phyloP scores from a whole-genome alignment of 2,888 invertebrate genomes.

The Danaus chrysippus region DNA sequence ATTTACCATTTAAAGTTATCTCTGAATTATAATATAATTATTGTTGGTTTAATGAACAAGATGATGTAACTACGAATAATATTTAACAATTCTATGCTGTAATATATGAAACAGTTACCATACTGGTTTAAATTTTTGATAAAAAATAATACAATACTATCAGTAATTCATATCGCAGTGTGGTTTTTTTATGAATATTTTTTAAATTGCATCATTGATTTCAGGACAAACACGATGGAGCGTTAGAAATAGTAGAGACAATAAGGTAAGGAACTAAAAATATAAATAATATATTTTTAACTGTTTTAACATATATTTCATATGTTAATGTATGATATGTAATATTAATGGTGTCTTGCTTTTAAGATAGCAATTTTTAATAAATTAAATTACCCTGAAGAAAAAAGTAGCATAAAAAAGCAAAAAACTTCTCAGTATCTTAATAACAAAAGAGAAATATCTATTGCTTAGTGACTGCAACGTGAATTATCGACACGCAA shows the following conservation, averaged over 20 bases:
- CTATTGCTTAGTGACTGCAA: neutral
- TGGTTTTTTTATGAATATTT: neutral
- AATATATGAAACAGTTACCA: too few relatives aligned
- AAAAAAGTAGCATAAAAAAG: neutral
- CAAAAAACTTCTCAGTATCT: neutral
- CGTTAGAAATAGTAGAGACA: conserved; percentile 93
- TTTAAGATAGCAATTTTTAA: too few relatives aligned
- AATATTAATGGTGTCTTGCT: too few relatives aligned
- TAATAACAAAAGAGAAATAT: neutral
- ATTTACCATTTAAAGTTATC: too few relatives aligned
- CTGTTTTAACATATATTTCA: neutral
- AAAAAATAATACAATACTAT: too few relatives aligned
- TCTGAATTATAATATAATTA: too few relatives aligned
- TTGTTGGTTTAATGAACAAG: too few relatives aligned
- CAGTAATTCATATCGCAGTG: neutral
- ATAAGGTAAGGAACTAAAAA: conserved; percentile 81
- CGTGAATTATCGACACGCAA: neutral
- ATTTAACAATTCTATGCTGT: too few relatives aligned
- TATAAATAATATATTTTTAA: conserved; percentile 12
- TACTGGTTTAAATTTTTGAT: too few relatives aligned
- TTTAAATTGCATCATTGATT: conserved; percentile 43
- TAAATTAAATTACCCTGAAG: neutral
- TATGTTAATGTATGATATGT: neutral
- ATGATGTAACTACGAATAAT: too few relatives aligned
- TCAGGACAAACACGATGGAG: conserved; percentile 94